Base-by-base conservation (phyloP, 2,888 invertebrate species). In the Patella ulyssiponensis region DNA sequence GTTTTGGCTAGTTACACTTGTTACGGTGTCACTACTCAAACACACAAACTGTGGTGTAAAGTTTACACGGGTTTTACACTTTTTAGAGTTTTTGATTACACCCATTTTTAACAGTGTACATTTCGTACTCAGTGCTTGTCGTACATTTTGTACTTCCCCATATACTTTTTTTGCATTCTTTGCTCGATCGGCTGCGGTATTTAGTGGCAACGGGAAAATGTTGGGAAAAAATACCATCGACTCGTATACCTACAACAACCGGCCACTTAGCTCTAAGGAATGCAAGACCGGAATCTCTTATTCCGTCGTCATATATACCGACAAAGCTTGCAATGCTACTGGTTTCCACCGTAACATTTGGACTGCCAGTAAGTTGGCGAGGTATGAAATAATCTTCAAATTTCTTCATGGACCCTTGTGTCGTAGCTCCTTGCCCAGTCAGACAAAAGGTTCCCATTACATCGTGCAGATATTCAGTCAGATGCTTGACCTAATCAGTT, bases 201-300 rank as follows among this genome's bases (percentile, higher is more conserved):
- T 75, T 70, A 23, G 80, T 80, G 20, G 78, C 78, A 51, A 80
- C 80, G 20, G 80, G 75, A 76, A 76, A 80, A 74, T 80, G 80
- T 70, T 78, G 78, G 15, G 75, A 71, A 72, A 80, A 78, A 7
- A 76, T 14, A 1, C 80, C 77, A 14, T 69, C 54, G 20, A 76
- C 78, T 64, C 76, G 54, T 54, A 79, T 76, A 14, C 79, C 79
- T 69, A 74, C 77, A 27, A 79, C 74, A 33, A 77, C 75, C 1
- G 80, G 80, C 80, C 80, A 78, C 56, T 77, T 77, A 56, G 53
- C 27, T 15, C 78, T 70, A 2, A 80, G 64, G 56, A 58, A 78
- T 14, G 64, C 14, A 17, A 78, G 54, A 20, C 64, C 72, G 12
- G 23, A 52, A 70, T 75, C 71, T 3, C 78, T 73, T 20, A 75